A percentile compares a stretch with the other conserved stretches of the same genome.
Evolutionary conservation across 2,113 vertebrate species (phyloP).

Genomic region (Pygoscelis antarcticus): DNA sequence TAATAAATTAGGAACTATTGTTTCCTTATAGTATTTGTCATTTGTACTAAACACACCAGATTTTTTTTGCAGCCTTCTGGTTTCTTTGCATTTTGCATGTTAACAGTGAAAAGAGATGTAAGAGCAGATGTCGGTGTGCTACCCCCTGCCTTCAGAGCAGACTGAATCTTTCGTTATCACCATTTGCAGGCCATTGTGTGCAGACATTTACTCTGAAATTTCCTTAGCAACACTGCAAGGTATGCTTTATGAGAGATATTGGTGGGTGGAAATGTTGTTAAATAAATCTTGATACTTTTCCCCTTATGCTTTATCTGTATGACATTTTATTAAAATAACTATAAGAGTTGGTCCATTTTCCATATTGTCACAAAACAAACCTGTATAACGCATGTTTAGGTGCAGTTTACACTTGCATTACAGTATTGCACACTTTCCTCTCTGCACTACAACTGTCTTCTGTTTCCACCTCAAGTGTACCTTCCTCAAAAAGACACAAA

Average conservation of each 20-base stretch:
- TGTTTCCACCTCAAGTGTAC: not conserved
- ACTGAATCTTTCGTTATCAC: constrained; percentile 17
- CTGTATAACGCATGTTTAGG: not conserved
- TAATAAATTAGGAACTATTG: not conserved
- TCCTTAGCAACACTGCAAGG: not conserved
- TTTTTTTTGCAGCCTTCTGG: not conserved
- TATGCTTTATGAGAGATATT: not conserved
- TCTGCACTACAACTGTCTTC: not conserved
- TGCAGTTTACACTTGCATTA: not conserved
- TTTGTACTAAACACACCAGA: not conserved
- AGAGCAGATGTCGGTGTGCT: not conserved
- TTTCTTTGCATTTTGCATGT: not conserved
- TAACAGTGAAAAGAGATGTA: not conserved
- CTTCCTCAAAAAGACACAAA: not conserved
- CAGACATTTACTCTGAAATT: constrained; percentile 23
- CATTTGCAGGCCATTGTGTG: not conserved
- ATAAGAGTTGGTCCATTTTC: not conserved
- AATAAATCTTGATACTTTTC: not conserved
- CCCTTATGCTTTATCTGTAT: not conserved
- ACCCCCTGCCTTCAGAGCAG: constrained; percentile 26
- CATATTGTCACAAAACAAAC: not conserved
- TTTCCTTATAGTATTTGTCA: not conserved
- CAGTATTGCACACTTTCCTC: not conserved
- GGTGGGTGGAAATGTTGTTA: constrained; percentile 11
- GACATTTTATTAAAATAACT: constrained; percentile 4